Base-by-base conservation (phyloP, 2,113 vertebrate genomes). In the Oryctolagus cuniculus region DNA sequence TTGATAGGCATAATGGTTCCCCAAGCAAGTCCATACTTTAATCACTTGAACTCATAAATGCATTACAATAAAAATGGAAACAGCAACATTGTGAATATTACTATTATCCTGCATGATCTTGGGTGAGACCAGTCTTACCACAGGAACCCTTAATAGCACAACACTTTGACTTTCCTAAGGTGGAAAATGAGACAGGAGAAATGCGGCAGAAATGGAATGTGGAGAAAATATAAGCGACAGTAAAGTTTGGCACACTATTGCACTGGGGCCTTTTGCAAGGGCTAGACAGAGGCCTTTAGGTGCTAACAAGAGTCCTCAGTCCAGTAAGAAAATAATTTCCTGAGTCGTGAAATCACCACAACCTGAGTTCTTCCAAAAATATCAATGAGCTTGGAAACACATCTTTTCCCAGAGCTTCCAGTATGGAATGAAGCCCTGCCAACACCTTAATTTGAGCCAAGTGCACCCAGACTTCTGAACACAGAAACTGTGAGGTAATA, bases 401-500 rank as follows among this genome's bases (percentile, higher is more conserved):
- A 92, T 87, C 15, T 36, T 55, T 87, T 87, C 6, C 21, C 19
- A 69, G 10, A 49, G 16, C 5, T 5, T 66, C 44, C 10, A 38
- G 7, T 86, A 75, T 81, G 69, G 24, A 89, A 83, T 5, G 3
- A 27, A 87, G 5, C 0, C 31, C 9, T 77, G 11, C 34, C 38
- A 91, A 6, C 29, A 2, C 3, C 38, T 90, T 81, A 75, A 93
- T 95, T 95, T 91, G 36, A 77, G 24, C 63, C 44, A 96, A 81
- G 24, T 72, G 8, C 16, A 72, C 36, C 9, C 1, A 87, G 79
- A 27, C 11, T 70, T 64, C 51, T 75, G 34, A 66, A 80, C 38
- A 85, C 25, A 77, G 21, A 93, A 88, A 15, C 51, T 58, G 22
- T 55, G 49, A 87, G 9, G 69, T 58, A 82, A 73, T 74, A 49